These are phyloP conservation scores for Sebastes wilsoni DNA, from an alignment of 2,797 vertebrate genomes.

Conservation along the genomic window DNA sequence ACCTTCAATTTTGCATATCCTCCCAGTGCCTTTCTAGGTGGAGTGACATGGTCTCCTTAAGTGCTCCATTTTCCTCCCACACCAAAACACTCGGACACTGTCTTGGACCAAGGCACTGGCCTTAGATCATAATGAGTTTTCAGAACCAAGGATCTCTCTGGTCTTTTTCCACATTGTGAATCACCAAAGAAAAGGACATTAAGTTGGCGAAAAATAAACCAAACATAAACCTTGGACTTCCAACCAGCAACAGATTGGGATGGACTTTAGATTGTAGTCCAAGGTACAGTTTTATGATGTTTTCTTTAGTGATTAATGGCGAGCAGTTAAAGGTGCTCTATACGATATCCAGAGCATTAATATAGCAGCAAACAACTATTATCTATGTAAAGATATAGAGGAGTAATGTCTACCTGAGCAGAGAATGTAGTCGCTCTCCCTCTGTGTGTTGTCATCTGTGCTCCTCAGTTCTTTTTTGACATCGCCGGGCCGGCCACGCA, in stretches of 20 bases:
- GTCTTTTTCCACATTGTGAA: background rate
- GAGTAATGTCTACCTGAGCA: no score
- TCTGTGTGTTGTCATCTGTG: no score
- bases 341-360: no score
- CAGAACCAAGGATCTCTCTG: background rate
- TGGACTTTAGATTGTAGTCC: background rate
- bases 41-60: background rate
- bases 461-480: no score
- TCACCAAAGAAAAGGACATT: background rate
- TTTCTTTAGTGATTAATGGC: background rate
- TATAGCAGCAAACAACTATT: no score
- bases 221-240: background rate
- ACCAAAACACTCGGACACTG: background rate
- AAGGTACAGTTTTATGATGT: background rate
- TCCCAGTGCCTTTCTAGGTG: background rate
- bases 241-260: background rate
- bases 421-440: no score
- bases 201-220: background rate
- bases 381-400: no score
- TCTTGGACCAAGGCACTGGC: background rate
- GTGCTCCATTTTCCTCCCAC: background rate
- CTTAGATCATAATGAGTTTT: background rate
- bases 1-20: background rate
- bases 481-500: no score
- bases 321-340: background rate